Percentiles rank a stretch among this genome's conserved stretches.
phyloP scores from a whole-genome alignment of 2,113 vertebrate species.

The Scytalopus superciliaris region DNA sequence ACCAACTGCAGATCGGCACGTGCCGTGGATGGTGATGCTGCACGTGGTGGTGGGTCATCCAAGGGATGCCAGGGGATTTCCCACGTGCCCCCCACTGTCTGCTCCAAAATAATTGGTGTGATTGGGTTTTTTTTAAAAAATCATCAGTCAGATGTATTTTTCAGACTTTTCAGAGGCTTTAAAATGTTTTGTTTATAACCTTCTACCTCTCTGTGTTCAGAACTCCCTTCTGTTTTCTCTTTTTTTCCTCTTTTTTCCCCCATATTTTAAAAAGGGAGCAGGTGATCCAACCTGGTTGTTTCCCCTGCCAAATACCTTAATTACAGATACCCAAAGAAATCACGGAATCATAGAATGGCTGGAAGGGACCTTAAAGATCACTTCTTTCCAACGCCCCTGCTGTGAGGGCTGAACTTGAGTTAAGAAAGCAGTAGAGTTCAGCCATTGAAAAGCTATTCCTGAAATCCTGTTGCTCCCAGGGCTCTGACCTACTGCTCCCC shows the following conservation, averaged over 20 bases:
- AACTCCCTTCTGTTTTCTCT: not conserved
- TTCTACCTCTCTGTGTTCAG: not conserved
- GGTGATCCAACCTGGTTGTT: not conserved
- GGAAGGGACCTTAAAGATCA: not conserved
- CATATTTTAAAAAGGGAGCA: accelerated
- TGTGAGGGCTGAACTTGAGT: not conserved
- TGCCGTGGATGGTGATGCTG: accelerated
- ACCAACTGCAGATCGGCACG: accelerated
- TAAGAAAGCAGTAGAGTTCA: not conserved
- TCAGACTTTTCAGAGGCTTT: not conserved
- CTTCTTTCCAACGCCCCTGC: not conserved
- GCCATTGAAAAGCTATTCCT: not conserved
- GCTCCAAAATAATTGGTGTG: not conserved
- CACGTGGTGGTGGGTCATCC: not conserved
- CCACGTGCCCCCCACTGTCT: accelerated
- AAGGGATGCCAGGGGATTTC: not conserved
- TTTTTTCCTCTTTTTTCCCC: accelerated
- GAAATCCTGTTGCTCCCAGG: not conserved
- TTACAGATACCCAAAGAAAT: not conserved
- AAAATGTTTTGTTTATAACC: not conserved
- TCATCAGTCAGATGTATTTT: not conserved
- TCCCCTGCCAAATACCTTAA: not conserved
- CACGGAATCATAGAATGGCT: not conserved
- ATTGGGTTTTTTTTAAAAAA: not conserved
- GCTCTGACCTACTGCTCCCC: not conserved